These are phyloP conservation scores for Orbicella faveolata DNA, from an alignment of 64 coral and sea anemone species.

Conservation along the genomic window DNA sequence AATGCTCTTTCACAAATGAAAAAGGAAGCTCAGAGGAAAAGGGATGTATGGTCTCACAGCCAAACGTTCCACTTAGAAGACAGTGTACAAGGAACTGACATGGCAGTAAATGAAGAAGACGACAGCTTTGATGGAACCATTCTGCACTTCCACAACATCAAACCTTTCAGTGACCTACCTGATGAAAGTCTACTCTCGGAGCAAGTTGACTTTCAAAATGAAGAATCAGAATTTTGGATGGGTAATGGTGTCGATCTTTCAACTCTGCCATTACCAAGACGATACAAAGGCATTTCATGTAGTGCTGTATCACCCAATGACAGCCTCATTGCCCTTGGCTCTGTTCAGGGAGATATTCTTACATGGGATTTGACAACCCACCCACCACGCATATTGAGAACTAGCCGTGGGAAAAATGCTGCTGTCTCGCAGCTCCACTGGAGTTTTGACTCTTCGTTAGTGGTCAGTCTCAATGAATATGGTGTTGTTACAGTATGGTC, in stretches of 20 bases:
- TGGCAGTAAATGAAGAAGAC: constrained; percentile 38
- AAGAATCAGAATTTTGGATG: constrained; percentile 79
- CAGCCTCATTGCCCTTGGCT: constrained; percentile 66
- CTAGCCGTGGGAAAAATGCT: constrained; percentile 45
- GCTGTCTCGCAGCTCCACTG: constrained; percentile 58
- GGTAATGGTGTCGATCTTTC: constrained; percentile 36
- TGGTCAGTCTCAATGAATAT: constrained; percentile 61
- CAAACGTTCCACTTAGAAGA: constrained; percentile 47
- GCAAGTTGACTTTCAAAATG: constrained; percentile 59
- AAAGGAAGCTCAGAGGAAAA: constrained; percentile 64
- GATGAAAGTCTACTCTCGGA: constrained; percentile 38
- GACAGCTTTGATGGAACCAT: constrained; percentile 80
- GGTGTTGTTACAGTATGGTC: constrained; percentile 79
- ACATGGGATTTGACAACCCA: constrained; percentile 64
- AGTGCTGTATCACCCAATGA: constrained; percentile 62
- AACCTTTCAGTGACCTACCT: constrained; percentile 51
- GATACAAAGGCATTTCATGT: constrained; percentile 71
- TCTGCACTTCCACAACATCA: constrained; percentile 63
- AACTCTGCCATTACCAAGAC: constrained; percentile 65
- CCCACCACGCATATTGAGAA: constrained; percentile 77
- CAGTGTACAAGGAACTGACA: not conserved
- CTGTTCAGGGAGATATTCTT: constrained; percentile 71
- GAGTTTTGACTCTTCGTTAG: constrained; percentile 54
- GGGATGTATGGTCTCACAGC: constrained; percentile 54
- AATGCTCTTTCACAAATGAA: constrained; percentile 55